phyloP scores from a whole-genome alignment of 1,140 invertebrate species.

The Ephestia elutella region DNA sequence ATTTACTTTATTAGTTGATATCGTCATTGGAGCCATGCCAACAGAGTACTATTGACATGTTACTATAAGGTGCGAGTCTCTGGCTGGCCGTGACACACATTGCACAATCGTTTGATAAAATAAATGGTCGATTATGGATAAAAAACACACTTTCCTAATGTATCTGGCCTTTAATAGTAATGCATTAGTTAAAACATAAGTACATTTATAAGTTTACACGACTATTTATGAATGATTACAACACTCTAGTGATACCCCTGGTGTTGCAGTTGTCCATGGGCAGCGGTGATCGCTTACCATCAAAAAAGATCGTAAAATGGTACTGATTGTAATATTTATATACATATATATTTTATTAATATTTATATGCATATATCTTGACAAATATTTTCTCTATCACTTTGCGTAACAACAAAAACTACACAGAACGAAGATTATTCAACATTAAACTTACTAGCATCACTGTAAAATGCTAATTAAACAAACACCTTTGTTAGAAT shows the following conservation, averaged over 20 bases:
- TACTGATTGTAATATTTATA: too few species aligned
- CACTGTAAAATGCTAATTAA: not conserved
- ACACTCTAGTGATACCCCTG: too few species aligned
- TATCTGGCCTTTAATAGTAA: not conserved
- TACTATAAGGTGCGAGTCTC: constrained; percentile 14
- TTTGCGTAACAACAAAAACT: too few species aligned
- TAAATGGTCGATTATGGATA: constrained; percentile 5
- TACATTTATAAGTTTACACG: too few species aligned
- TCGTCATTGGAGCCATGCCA: not conserved
- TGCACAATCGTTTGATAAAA: constrained; percentile 30
- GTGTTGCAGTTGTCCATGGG: too few species aligned
- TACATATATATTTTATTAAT: too few species aligned
- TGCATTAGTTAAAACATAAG: too few species aligned
- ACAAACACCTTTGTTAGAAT: not conserved
- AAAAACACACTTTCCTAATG: not conserved
- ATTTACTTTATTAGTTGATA: not conserved
- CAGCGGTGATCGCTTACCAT: too few species aligned
- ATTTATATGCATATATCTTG: too few species aligned
- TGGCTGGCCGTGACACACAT: constrained; percentile 35
- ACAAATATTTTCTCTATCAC: too few species aligned
- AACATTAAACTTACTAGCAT: not conserved
- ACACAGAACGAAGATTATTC: not conserved
- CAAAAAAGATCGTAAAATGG: not conserved
- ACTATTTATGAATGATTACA: too few species aligned
- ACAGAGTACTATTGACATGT: not conserved